Evolutionary conservation across 2,888 invertebrate species (phyloP), one percentile per base, ranked within the genome.

Genomic region (Nephrotoma guestfalica): DNA sequence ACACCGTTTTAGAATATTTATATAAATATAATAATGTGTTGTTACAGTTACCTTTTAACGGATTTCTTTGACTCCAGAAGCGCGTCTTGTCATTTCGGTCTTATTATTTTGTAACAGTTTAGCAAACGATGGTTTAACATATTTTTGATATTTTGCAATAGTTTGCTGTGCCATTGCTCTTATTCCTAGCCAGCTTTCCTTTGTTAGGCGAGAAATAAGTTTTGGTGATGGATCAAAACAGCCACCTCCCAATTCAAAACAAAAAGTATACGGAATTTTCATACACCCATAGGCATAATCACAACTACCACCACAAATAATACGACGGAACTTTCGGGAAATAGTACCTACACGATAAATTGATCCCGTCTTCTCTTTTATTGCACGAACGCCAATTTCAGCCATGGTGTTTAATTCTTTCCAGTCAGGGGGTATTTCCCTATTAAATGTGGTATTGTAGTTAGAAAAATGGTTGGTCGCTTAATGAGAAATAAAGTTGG

Each of bases 151-250:
- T 71, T 51, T 86, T 87, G 90, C 89, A 18, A 89, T 89, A 83
- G 90, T 90, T 9, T 88, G 89, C 87, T 89, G 89, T 88, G 91
- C 91, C 91, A 91, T 91, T 87, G 91, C 91, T n/a, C 89, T 89
- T 85, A 91, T 91, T 30, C 91, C 91, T 86, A 90, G 89, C 91
- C 91, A 91, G 86, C 91, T 90, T 88, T 91, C 91, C 86, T 90
- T 88, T 0, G 90, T 90, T 86, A 91, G 89, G 15, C 89, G 89
- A n/a, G 89, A 89, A 57, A 91, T 90, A 88, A 90, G 88, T 9
- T 90, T 89, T 2, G 88, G 88, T 3, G 91, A 90, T 15, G 91
- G 91, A 86, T 90, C 91, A 88, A 91, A 91, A 7, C 90, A 89
- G 0, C 88, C 88, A 4, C 90, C 90, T 7, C 91, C 91, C 87